Base-by-base conservation (phyloP, 1,140 invertebrate species). In the Acromyrmex echinatior region DNA sequence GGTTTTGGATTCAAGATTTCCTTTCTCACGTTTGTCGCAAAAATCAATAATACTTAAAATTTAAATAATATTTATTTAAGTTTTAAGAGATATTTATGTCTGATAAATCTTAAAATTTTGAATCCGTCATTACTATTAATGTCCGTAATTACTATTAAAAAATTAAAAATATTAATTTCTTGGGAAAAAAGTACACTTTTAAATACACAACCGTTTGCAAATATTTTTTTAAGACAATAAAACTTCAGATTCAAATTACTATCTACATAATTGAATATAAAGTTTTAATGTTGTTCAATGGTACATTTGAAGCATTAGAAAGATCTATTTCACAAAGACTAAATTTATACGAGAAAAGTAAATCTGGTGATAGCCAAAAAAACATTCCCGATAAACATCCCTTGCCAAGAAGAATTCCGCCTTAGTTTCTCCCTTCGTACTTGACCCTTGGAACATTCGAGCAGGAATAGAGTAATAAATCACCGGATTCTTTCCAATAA, bases 401-500 rank as follows among this genome's bases (percentile, higher is more conserved):
- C 68, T 60, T 62, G 71, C 39, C 62, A 62, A 76, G 80, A 74
- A 71, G 68, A 82, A 74, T 49, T n/a, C 39, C 28, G 58, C 35
- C 51, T 28, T 71, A 56, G 79, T 31, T 63, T 84, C 45, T 28
- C 60, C 39, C 25, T 62, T 21, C 80, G 56, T 21, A 51, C 49
- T 71, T 53, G 21, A 35, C 65, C 65, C 80, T 76, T 76, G 14
- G 80, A 76, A 84, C 53, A 74, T 82, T 60, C 80, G 56, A 84
- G 45, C 39, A 84, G 56, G 56, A 84, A 84, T 76, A 25, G 70
- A 60, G 56, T 76, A 84, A 84, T 84, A 84, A 84, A 84, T 84
- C 56, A 84, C 18, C 70, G 70, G 80, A 74, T 74, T 84, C 56
- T 76, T 84, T 84, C 70, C 70, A 84, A 84, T 84, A 84, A 84